Conservation (phyloP, 2,888 invertebrate genomes). For the Stenotaenia linearis region DNA sequence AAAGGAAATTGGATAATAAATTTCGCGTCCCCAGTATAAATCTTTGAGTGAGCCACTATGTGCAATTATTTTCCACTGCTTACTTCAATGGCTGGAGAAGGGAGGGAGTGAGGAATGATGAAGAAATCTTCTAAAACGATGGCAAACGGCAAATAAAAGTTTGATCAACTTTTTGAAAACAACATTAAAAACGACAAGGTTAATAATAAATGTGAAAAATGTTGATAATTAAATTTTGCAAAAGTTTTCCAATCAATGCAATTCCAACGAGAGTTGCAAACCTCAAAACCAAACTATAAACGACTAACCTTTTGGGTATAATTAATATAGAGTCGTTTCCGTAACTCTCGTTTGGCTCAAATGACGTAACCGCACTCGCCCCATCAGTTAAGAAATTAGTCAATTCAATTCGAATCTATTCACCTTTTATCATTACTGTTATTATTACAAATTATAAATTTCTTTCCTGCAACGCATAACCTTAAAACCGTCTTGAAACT, state of each 20-base stretch:
- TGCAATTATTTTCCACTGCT: conserved; percentile 29
- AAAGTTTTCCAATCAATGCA: neutral
- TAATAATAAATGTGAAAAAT: neutral
- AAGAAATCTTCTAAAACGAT: conserved; percentile 5
- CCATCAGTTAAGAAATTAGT: neutral
- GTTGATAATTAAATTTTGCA: neutral
- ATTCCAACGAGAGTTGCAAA: neutral
- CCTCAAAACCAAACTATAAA: neutral
- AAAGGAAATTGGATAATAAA: conserved; percentile 33
- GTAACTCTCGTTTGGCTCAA: neutral
- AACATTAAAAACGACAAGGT: neutral
- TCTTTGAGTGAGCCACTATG: neutral
- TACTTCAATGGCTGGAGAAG: conserved; percentile 1
- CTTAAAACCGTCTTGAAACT: neutral
- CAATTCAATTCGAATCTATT: neutral
- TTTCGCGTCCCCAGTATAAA: conserved; percentile 29
- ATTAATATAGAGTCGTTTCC: neutral
- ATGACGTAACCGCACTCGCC: neutral
- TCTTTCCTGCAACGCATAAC: neutral
- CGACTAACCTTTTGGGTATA: neutral
- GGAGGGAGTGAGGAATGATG: neutral
- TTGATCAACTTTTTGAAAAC: neutral
- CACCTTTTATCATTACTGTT: neutral
- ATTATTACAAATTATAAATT: no score
- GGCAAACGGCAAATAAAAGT: neutral